Base-by-base conservation (phyloP, 2,888 invertebrate genomes). In the Pegoplata infirma region DNA sequence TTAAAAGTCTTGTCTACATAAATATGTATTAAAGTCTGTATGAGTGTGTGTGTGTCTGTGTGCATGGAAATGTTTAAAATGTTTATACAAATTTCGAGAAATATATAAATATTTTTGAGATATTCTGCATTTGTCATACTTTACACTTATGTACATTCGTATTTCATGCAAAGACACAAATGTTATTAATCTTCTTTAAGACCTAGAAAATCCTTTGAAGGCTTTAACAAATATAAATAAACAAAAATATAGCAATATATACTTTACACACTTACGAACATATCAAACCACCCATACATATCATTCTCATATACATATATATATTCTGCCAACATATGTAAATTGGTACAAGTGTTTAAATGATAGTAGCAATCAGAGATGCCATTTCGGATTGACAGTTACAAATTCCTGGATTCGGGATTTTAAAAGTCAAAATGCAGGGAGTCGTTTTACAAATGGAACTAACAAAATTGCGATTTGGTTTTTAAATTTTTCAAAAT, bases 171-270 rank as follows among this genome's bases (percentile, higher is more conserved):
- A 28, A 51, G 10, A 63, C 17, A 51, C 40, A 64, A 69, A 61
- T 49, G n/a, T 58, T 71, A 76, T 64, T 71, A 59, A 71, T 76
- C 64, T 66, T 64, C 36, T 66, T 46, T 47, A 59, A 53, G 66
- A 56, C 58, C 19, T 72, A 55, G 46, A 67, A 64, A 55, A 69
- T 51, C 25, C 40, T 47, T 59, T 53, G 19, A 59, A 64, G 40
- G 14, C 40, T 56, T 25, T 36, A 40, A 47, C n/a, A 53, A n/a
- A 51, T 14, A 25, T 21, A 53, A 14, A 46, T 46, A 16, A 17
- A 16, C 3, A 19, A 12, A 32, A 5, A 44, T 14, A 64, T 3
- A 12, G 14, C 6, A 36, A 64, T 47, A 36, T 21, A n/a, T n/a
- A n/a, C n/a, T 16, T n/a, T 21, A 32, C 23, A 36, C 32, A 46